phyloP scores from a whole-genome alignment of 2,113 vertebrate species.

The Copsychus sechellarum region DNA sequence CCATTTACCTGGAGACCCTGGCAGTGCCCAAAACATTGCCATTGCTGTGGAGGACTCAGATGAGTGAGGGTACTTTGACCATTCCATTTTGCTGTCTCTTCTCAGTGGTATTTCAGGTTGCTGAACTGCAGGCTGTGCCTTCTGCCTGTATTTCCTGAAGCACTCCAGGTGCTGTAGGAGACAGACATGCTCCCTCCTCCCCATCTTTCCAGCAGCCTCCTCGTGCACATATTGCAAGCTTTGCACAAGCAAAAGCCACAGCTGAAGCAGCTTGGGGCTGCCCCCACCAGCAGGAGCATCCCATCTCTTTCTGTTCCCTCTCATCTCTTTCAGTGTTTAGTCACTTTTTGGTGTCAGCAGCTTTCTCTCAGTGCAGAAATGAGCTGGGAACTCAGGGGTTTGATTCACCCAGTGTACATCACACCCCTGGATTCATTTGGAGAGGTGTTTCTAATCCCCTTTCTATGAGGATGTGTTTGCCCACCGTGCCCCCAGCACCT shows the following conservation, averaged over 20 bases:
- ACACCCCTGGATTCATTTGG: not conserved
- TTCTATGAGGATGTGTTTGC: not conserved
- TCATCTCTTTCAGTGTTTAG: not conserved
- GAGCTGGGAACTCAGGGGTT: not conserved
- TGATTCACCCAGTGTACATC: not conserved
- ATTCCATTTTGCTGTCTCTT: not conserved
- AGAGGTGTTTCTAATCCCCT: not conserved
- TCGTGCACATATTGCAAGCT: not conserved
- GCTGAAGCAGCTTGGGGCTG: not conserved
- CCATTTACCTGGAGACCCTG: not conserved
- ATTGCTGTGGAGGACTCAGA: not conserved
- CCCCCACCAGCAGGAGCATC: not conserved
- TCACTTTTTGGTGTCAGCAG: not conserved
- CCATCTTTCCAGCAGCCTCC: not conserved
- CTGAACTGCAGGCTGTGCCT: not conserved
- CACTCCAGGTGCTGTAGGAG: not conserved
- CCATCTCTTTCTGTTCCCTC: not conserved
- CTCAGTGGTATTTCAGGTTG: not conserved
- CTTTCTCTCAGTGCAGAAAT: not conserved
- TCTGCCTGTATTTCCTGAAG: not conserved
- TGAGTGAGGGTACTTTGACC: not conserved
- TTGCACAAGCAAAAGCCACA: not conserved
- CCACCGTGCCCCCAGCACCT: rapidly evolving
- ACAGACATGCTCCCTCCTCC: not conserved
- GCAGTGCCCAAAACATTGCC: not conserved